These are phyloP conservation scores for Chymomyza amoena DNA, from an alignment of 2,888 invertebrate species.

Conservation along the genomic window DNA sequence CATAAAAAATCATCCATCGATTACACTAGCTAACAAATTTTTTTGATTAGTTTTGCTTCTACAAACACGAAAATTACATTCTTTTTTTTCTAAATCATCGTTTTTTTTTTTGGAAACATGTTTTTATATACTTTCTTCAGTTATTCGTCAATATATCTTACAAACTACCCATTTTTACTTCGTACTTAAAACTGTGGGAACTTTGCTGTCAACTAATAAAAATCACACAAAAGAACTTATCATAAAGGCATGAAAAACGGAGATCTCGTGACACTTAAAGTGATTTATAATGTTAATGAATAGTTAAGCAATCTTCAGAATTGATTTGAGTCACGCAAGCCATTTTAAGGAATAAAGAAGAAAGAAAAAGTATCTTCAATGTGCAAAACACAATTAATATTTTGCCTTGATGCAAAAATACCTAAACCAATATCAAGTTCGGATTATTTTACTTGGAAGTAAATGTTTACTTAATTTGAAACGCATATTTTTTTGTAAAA, in stretches of 20 bases:
- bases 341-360: not conserved
- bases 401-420: too few relatives aligned
- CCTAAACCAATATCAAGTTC: too few relatives aligned
- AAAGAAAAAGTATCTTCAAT: not conserved
- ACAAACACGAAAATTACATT: too few relatives aligned
- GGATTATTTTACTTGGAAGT: not conserved
- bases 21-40: too few relatives aligned
- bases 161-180: too few relatives aligned
- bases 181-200: not conserved
- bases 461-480: not conserved
- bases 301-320: not conserved
- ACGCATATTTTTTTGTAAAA: too few relatives aligned
- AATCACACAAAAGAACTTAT: not conserved
- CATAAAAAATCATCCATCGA: too few relatives aligned
- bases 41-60: too few relatives aligned
- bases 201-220: not conserved
- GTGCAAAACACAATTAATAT: not conserved
- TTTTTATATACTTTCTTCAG: too few relatives aligned
- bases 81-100: too few relatives aligned
- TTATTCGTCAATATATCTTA: too few relatives aligned
- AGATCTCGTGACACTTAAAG: not conserved
- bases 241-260: not conserved
- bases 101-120: too few relatives aligned
- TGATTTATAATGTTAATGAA: not conserved
- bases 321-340: not conserved